Base-by-base conservation (phyloP, 2,797 vertebrate genomes). In the Pipistrellus pipistrellus region DNA sequence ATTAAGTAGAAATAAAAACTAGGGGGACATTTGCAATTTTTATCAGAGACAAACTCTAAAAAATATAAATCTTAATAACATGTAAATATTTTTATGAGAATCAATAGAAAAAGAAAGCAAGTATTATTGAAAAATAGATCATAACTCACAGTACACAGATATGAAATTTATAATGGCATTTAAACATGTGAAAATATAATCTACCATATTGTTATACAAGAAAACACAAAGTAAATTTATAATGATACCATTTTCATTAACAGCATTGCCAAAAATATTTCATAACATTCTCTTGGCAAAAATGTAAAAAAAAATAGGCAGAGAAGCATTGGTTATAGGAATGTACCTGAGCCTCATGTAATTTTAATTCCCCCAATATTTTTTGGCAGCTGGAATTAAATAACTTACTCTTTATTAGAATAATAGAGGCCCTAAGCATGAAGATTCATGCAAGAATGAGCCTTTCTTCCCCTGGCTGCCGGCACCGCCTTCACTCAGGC, bases 91-190 rank as follows among this genome's bases (percentile, higher is more conserved):
- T 53, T 27, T 1, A 53, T 44, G 38, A 75, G 59, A 64, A 23
- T 38, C 23, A 8, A 23, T 38, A 77, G 25, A 44, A 62, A 69
- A 71, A 77, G 13, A 85, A 62, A 1, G 41, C 23, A 15, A 69
- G 21, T 30, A 12, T 4, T 66, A n/a, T 30, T 30, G 27, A 53
- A 66, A 95, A 69, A 86, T 81, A 23, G 6, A 23, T 85, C 35
- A 51, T 11, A 51, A 88, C 4, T 53, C 27, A 38, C 1, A 75
- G 38, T 68, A 35, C 20, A 53, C 18, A 46, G 2, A 77, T 81
- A 53, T 53, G 4, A 12, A 46, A n/a, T 71, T 86, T 30, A 38
- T 57, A 90, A 86, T 25, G 3, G 57, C 85, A 21, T 69, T 95
- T 75, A 71, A 55, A 21, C 35, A 69, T 13, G 25, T 8, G 38